These are phyloP conservation scores for Ictalurus punctatus DNA, from an alignment of 2,113 vertebrate genomes.

Conservation along the genomic window DNA sequence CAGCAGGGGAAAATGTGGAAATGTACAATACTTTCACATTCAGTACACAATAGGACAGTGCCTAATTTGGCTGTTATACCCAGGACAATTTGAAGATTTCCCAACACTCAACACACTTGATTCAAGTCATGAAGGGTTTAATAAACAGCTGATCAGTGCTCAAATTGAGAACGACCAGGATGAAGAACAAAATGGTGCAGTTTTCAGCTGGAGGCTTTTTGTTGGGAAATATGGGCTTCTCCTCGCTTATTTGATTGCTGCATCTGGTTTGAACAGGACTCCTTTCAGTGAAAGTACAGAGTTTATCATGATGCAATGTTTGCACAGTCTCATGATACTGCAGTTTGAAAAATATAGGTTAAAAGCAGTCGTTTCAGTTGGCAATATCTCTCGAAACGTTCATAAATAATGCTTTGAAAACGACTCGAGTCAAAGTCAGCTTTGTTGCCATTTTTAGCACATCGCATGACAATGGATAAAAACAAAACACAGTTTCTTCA, in stretches of 20 bases:
- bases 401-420: background rate
- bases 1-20: background rate
- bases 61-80: background rate
- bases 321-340: conserved; percentile 3
- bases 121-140: background rate
- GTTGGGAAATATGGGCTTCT: conserved; percentile 2
- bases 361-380: background rate
- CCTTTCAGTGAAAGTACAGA: conserved; percentile 55
- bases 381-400: background rate
- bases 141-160: background rate
- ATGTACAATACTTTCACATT: background rate
- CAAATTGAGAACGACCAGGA: background rate
- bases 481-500: too few species aligned
- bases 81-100: background rate
- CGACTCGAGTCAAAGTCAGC: too few species aligned
- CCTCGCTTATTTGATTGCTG: conserved; percentile 62
- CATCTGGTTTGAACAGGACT: conserved; percentile 60
- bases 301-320: conserved; percentile 57
- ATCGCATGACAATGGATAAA: too few species aligned
- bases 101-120: background rate
- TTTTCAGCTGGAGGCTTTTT: background rate
- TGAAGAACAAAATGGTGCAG: background rate
- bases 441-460: too few species aligned
- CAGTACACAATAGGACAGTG: background rate
- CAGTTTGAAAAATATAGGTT: conserved; percentile 16